Base-by-base conservation (phyloP, 2,888 invertebrate species). In the Mimachlamys varia region DNA sequence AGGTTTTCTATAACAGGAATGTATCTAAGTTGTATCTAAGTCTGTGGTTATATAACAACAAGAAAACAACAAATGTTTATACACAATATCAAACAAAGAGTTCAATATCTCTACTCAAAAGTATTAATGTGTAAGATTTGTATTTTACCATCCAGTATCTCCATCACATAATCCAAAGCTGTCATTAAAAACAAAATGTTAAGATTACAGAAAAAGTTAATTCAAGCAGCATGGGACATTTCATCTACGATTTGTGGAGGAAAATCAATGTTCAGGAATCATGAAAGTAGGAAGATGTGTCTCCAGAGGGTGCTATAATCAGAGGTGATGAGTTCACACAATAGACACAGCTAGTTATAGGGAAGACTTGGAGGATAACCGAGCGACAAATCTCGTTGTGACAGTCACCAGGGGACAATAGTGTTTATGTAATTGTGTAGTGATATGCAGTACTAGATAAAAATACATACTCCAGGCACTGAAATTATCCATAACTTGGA, bases 221-320 rank as follows among this genome's bases (percentile, higher is more conserved):
- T 76, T 76, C 76, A 7, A 76, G 7, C 76, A 33, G 33, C 76
- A 27, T 27, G 76, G 76, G 76, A 33, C 76, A 33, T 22, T 76
- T 76, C 76, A 76, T 33, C 76, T 76, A 3, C 76, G 27, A 76
- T 76, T 76, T 76, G 76, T 76, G 76, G 76, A 76, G 10, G 33
- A 76, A 76, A 76, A 76, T 76, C 76, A 76, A 76, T 33, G 76
- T 22, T 7, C 33, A 76, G 76, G 76, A 13, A 76, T 76, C 76
- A 76, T 33, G 4, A 12, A 27, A 76, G 76, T 33, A 76, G 76
- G 12, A 27, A 76, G 76, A 76, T 76, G 76, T 27, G 76, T 76
- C 76, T 33, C 76, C 12, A 12, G 76, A 4, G 76, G 10, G 76
- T 76, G 33, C 76, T 76, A 76, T 10, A 76, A 76, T 76, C 76